Conservation (phyloP, 2,888 invertebrate genomes). For the Metacarcinus magister region DNA sequence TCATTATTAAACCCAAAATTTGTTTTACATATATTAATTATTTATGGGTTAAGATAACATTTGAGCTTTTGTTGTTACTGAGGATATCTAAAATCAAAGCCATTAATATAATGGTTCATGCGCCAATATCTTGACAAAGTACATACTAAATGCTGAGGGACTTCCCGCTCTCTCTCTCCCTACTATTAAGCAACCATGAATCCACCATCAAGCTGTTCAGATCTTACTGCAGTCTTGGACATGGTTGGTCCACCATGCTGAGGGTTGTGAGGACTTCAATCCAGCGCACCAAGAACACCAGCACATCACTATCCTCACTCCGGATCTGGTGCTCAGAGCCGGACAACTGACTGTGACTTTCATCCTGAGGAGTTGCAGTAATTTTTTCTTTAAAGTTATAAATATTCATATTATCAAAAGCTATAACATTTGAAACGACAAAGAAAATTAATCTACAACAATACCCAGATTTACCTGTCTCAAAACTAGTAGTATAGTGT, state of each 20-base stretch:
- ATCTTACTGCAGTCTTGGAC: slow-evolving; percentile 67
- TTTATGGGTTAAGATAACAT: background rate
- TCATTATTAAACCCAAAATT: background rate
- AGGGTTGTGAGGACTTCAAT: slow-evolving; percentile 79
- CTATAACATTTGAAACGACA: background rate
- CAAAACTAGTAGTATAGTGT: slow-evolving; percentile 89
- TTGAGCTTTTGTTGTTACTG: slow-evolving; percentile 35
- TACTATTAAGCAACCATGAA: background rate
- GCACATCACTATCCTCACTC: slow-evolving; percentile 71
- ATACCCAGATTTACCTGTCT: slow-evolving; percentile 88
- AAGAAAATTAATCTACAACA: background rate
- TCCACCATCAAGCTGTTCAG: background rate
- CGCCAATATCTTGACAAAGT: background rate
- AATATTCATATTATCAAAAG: background rate
- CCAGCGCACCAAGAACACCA: slow-evolving; percentile 72
- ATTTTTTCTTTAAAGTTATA: background rate
- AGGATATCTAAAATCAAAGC: slow-evolving; percentile 37
- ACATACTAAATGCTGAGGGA: background rate
- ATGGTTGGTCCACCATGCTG: slow-evolving; percentile 79
- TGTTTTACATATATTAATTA: background rate
- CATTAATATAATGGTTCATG: slow-evolving; percentile 53
- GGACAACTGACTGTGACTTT: slow-evolving; percentile 68
- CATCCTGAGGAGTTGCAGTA: slow-evolving; percentile 63
- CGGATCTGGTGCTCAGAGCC: slow-evolving; percentile 72
- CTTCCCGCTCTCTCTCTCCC: background rate